Percentiles rank a stretch among this genome's conserved stretches.
These are phyloP conservation scores for Eciton burchellii DNA, from an alignment of 1,140 invertebrate genomes.

Conservation along the genomic window DNA sequence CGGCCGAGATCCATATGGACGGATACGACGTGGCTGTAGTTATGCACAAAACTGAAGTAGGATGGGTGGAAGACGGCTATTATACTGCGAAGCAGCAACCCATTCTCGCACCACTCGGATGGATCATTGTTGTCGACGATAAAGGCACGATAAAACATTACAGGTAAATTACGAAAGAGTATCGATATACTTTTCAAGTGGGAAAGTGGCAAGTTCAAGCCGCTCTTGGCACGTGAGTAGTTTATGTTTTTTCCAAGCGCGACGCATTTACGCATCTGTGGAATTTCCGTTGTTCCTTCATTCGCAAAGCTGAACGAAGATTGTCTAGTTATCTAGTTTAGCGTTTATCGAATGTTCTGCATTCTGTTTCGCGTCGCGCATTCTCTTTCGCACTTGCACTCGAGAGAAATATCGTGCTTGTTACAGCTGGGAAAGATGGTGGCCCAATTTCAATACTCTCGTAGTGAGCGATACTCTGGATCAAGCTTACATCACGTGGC, in stretches of 20 bases:
- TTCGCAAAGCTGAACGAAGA: too few species aligned
- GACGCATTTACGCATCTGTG: too few species aligned
- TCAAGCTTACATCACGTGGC: conserved; percentile 82
- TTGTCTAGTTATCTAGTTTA: too few species aligned
- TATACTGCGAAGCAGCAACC: conserved; percentile 75
- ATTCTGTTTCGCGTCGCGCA: too few species aligned
- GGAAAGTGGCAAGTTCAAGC: not conserved
- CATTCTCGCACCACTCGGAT: conserved; percentile 74
- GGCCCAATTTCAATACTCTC: conserved; percentile 78
- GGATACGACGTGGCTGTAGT: conserved; percentile 81
- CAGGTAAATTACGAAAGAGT: conserved; percentile 47
- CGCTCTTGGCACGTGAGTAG: too few species aligned
- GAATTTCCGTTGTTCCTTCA: too few species aligned
- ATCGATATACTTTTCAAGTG: not conserved
- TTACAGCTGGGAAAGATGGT: conserved; percentile 81
- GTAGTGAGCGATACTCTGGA: conserved; percentile 78
- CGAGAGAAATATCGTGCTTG: not conserved
- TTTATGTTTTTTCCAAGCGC: too few species aligned
- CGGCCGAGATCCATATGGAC: conserved; percentile 75
- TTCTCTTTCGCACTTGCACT: too few species aligned
- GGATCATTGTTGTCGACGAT: conserved; percentile 81
- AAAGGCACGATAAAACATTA: conserved; percentile 79
- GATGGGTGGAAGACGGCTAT: conserved; percentile 79
- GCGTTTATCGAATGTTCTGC: too few species aligned
- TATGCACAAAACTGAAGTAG: conserved; percentile 73